Evolutionary conservation across 2,113 vertebrate genomes (phyloP).

Genomic region (Siphamia tubifer): DNA sequence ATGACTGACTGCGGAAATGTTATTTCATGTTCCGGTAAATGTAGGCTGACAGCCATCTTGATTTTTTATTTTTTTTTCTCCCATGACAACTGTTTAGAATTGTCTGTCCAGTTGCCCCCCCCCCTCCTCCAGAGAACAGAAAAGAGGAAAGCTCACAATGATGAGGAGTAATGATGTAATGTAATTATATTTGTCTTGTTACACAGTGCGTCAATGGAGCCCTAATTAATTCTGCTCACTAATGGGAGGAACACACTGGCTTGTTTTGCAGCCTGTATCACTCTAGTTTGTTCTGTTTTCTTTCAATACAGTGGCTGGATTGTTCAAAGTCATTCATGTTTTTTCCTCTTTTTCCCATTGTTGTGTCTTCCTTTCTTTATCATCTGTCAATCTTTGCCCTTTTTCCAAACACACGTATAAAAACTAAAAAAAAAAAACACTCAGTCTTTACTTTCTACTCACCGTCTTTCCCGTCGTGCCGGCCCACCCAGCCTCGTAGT

Average conservation of each 20-base stretch:
- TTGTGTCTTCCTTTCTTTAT: conserved; percentile 1
- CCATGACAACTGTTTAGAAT: conserved; percentile 26
- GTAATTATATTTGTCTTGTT: conserved; percentile 66
- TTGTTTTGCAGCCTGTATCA: conserved; percentile 26
- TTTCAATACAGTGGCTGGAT: background rate
- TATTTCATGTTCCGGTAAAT: conserved; percentile 21
- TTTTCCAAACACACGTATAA: background rate
- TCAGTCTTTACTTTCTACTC: background rate
- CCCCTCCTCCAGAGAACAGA: conserved; percentile 10
- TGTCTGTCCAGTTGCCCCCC: conserved; percentile 26
- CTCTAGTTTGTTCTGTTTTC: conserved; percentile 24
- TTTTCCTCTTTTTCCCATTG: background rate
- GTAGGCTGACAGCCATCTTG: conserved; percentile 39
- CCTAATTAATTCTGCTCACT: conserved; percentile 53
- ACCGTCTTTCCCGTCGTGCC: background rate
- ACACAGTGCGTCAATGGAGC: conserved; percentile 25
- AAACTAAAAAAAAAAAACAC: too few species aligned
- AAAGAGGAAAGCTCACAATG: conserved; percentile 25
- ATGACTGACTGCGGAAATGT: conserved; percentile 13
- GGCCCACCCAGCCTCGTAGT: background rate
- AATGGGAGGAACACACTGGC: conserved; percentile 42
- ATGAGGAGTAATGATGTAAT: conserved; percentile 48
- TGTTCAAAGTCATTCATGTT: background rate
- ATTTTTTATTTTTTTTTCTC: background rate
- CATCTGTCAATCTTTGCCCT: background rate